Evolutionary conservation across 1,140 invertebrate species (phyloP), one percentile per base, ranked within the genome.

Genomic region (Magallana angulata): DNA sequence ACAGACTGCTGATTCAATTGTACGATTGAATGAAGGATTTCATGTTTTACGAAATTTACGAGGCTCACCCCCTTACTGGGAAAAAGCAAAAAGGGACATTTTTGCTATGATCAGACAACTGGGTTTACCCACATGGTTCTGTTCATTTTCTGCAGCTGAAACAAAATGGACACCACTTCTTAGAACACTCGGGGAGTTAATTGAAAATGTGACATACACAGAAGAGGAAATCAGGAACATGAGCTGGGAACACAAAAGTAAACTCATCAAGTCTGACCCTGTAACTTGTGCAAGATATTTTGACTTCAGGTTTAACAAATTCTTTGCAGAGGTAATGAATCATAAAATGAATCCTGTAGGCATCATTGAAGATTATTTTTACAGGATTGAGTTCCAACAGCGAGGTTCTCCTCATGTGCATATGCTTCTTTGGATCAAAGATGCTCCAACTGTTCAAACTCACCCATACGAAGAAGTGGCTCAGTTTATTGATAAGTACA

Each of bases 371-470:
- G 91, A 92, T 87, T 89, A 81, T 24, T 90, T 90, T 87, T 92
- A 90, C 86, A 89, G 93, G 68, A 93, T 95, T 84, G 94, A 95
- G 88, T 95, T 94, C 89, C 94, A 95, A 87, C 93, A 95, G 85
- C 91, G 94, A 56, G 95, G 95, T 14, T 93, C 89, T 86, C 94
- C 95, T n/a, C 95, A 95, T 91, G 68, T 94, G 14, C 94, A 95
- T 86, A 90, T 93, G 36, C 89, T 95, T 7, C 68, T 94, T n/a
- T 95, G 94, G 94, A 85, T 95, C 7, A 88, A 94, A 89, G 89
- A 93, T 91, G 85, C 91, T 71, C 94, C 94, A 81, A 59, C 62
- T 62, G 93, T 84, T 76, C 16, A 64, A 58, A 56, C 88, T 80
- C 18, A 30, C 64, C 57, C 36, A n/a, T 30, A 80, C 56, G 58